phyloP scores from a whole-genome alignment of 2,113 vertebrate genomes.

The Procavia capensis region DNA sequence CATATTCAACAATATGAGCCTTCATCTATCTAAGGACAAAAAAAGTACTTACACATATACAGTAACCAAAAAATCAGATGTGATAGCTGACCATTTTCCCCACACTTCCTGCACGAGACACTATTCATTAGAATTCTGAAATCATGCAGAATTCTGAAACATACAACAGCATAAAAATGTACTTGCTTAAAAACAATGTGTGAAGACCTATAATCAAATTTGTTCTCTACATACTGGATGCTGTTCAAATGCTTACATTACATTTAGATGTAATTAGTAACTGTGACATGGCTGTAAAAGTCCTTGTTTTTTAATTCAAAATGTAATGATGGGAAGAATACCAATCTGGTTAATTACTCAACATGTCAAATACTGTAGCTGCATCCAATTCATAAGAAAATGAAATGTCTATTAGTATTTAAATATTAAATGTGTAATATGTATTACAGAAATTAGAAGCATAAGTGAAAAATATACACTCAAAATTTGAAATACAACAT shows the following conservation, averaged over 20 bases:
- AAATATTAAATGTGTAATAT: neutral
- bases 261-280: constrained; percentile 31
- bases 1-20: constrained; percentile 21
- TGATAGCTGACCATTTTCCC: constrained; percentile 40
- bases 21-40: constrained; percentile 35
- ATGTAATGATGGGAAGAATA: neutral
- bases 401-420: constrained; percentile 20
- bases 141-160: constrained; percentile 36
- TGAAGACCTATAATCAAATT: constrained; percentile 52
- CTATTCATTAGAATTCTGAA: constrained; percentile 45
- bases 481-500: constrained; percentile 19
- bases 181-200: constrained; percentile 62
- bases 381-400: neutral
- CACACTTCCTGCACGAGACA: constrained; percentile 44
- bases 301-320: constrained; percentile 36
- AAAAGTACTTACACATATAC: constrained; percentile 20
- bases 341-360: neutral
- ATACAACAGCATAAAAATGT: constrained; percentile 31
- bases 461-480: neutral
- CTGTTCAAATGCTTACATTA: constrained; percentile 39
- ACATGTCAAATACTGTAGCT: constrained; percentile 32
- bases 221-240: neutral
- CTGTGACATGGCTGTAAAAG: constrained; percentile 17
- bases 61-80: constrained; percentile 17
- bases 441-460: constrained; percentile 34